Evolutionary conservation across 2,113 vertebrate genomes (phyloP), one percentile per base, ranked within the genome.

Genomic region (Pampusana beccarii): DNA sequence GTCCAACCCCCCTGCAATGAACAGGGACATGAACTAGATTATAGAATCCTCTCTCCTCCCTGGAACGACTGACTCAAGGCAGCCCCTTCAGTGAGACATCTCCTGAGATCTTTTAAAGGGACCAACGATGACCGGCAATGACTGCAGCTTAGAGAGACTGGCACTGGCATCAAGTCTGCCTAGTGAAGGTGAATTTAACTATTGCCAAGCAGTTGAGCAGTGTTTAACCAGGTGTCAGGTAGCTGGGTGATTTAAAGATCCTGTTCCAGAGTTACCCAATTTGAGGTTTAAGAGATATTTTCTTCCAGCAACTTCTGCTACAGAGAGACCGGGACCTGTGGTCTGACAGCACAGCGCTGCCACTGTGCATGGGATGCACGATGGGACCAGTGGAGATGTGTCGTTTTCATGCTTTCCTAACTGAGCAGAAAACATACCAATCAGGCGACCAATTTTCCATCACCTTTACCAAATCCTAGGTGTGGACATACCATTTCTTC

Each of bases 281-380:
- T 46, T 34, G 17, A 87, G 14, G 38, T 40, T 90, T 69, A 67
- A 20, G 14, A 87, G 24, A 4, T 6, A 42, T 34, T 83, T 88
- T 69, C 8, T 58, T 86, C 13, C 50, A 85, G 48, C 2, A 67
- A 25, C 20, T 86, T 95, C n/a, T 15, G 33, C 24, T 53, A 33
- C 3, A 5, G 40, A 57, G 14, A 57, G 44, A 58, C 5, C 0
- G 1, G 33, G 57, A 60, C 56, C 26, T 80, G 79, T 3, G 2
- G 21, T 81, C 31, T 75, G 72, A 82, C 42, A 86, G 51, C 33
- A 58, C 38, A 54, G 58, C 1, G 5, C 18, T 38, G 9, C 33
- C 50, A 60, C 33, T 26, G 16, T 25, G 36, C 36, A 61, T 1
- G 4, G 51, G 34, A 28, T 28, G 29, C 2, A 3, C 1, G 2